These are phyloP conservation scores for Pachyuromys duprasi DNA, from an alignment of 2,797 vertebrate genomes.

Conservation along the genomic window DNA sequence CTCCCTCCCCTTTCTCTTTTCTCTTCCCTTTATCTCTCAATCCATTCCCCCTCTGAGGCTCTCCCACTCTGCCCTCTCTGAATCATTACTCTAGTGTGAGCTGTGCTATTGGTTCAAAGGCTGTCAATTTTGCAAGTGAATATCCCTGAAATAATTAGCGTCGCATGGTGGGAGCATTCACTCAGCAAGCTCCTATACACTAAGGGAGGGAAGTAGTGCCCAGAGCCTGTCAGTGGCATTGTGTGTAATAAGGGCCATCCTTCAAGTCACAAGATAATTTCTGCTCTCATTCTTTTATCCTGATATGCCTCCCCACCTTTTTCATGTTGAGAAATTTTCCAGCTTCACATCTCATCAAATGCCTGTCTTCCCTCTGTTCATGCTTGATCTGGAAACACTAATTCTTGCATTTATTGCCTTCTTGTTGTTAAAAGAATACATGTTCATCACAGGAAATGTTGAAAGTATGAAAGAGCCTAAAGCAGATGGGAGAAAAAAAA, in stretches of 20 bases:
- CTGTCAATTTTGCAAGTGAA: not conserved
- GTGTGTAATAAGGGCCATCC: slow-evolving; percentile 28
- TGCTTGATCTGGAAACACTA: slow-evolving; percentile 57
- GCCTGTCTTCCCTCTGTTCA: slow-evolving; percentile 57
- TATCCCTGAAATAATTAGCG: slow-evolving; percentile 33
- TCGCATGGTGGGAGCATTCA: not conserved
- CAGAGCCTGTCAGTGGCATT: not conserved
- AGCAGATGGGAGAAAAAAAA: not conserved
- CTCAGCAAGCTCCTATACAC: not conserved
- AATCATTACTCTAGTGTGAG: not conserved
- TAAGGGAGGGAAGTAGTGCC: not conserved
- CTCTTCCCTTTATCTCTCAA: not conserved
- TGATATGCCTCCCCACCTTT: not conserved
- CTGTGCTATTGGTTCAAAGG: slow-evolving; percentile 11
- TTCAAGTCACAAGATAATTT: slow-evolving; percentile 52
- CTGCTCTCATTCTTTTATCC: slow-evolving; percentile 48
- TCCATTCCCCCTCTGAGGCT: not conserved
- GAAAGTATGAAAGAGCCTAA: slow-evolving; percentile 52
- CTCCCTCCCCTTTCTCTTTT: not conserved
- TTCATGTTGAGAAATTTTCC: slow-evolving; percentile 46
- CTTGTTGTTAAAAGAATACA: slow-evolving; percentile 51
- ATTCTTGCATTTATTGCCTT: slow-evolving; percentile 61
- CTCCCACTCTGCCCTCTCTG: not conserved
- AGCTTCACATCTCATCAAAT: slow-evolving; percentile 63
- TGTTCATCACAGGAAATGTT: slow-evolving; percentile 20